Base-by-base conservation (phyloP, 2,113 vertebrate genomes). In the Leptosomus discolor region DNA sequence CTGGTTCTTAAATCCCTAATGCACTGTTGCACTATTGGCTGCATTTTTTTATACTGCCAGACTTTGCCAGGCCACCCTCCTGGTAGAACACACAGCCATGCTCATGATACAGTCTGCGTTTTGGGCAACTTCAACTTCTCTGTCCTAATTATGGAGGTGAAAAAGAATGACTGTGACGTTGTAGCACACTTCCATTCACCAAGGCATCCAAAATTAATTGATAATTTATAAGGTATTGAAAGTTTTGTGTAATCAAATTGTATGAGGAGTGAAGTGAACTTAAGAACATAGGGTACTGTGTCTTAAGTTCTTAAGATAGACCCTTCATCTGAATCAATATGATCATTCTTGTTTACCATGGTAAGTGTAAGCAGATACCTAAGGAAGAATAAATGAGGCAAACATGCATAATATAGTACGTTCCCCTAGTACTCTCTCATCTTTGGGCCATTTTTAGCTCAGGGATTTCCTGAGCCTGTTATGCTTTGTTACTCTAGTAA, bases 1-100 rank as follows among this genome's bases (percentile, higher is more conserved):
- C 46, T 81, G 39, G 15, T 2, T 48, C 15, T 76, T 65, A 65
- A 39, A n/a, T n/a, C n/a, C 45, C 22, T 83, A 22, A 4, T 6
- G 36, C 17, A 14, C 27, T 21, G 45, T 26, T 79, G 36, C 8
- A 21, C 39, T 7, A 4, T 11, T 1, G 1, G 22, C 16, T 89
- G 56, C 53, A 8, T 37, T 34, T 84, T 41, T 26, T 39, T 75
- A 2, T 75, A 2, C 46, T 69, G n/a, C 29, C 37, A 26, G 21
- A 6, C 2, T 5, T 27, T 58, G 37, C 43, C 37, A 50, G 48
- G 34, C 23, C 9, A 5, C 27, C 22, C 21, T 77, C 32, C 14
- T 10, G 4, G 30, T 36, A 34, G 9, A 39, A 30, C 18, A 39
- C 0, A 1, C 32, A 30, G 23, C 22, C 6, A 8, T 8, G 0